These are phyloP conservation scores for human (Homo sapiens) DNA, from an alignment of 2,113 vertebrate species.

Conservation along the genomic window GRCh38 chrX:19571001-19571500, in stretches of 20 bases:
- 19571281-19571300: neutral
- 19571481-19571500: neutral
- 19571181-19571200: neutral
- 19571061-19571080: neutral
- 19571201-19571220: neutral
- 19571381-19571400: neutral
- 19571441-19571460: neutral
- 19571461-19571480: neutral
- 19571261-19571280: neutral
- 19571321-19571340: neutral
- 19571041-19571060: neutral
- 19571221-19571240: neutral
- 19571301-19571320: neutral
- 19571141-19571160: neutral
- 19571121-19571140: neutral
- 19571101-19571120: neutral
- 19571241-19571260: neutral
- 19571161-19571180: neutral
- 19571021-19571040: neutral
- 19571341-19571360: neutral
- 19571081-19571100: neutral
- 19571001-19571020: neutral
- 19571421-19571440: neutral
- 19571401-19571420: neutral
- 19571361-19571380: neutral